phyloP scores from a whole-genome alignment of 2,797 vertebrate species.

The Rhincodon typus region DNA sequence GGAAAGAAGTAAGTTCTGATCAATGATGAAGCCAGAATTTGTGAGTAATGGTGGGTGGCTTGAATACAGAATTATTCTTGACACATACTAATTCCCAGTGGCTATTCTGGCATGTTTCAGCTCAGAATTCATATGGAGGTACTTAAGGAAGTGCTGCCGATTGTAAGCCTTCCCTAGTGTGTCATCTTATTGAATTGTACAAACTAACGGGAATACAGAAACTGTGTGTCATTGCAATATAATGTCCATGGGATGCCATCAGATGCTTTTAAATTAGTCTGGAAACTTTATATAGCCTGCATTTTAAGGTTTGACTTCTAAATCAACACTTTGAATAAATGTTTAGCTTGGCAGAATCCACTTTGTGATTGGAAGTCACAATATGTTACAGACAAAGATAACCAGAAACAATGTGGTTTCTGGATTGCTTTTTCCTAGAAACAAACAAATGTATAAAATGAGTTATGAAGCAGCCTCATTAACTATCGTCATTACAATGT shows the following conservation, averaged over 20 bases:
- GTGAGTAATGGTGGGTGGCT: neutral
- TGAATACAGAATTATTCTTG: neutral
- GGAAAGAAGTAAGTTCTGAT: neutral
- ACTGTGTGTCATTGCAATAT: neutral
- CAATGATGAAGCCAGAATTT: neutral
- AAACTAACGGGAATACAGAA: neutral
- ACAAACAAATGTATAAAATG: neutral
- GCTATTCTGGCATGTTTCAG: neutral
- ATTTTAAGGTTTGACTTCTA: neutral
- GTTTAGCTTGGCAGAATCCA: neutral
- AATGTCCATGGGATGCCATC: neutral
- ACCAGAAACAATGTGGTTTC: neutral
- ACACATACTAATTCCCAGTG: neutral
- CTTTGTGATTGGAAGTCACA: neutral
- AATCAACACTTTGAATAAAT: slow-evolving; percentile 13
- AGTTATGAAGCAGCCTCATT: too few relatives aligned
- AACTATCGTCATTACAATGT: neutral
- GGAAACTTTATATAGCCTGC: neutral
- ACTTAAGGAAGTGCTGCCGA: neutral
- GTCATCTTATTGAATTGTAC: neutral
- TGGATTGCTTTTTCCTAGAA: neutral
- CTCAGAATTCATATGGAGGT: neutral
- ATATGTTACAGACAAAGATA: neutral
- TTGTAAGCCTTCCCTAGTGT: neutral
- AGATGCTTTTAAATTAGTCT: neutral